phyloP scores from a whole-genome alignment of 2,888 invertebrate genomes.

The Thera obeliscata region DNA sequence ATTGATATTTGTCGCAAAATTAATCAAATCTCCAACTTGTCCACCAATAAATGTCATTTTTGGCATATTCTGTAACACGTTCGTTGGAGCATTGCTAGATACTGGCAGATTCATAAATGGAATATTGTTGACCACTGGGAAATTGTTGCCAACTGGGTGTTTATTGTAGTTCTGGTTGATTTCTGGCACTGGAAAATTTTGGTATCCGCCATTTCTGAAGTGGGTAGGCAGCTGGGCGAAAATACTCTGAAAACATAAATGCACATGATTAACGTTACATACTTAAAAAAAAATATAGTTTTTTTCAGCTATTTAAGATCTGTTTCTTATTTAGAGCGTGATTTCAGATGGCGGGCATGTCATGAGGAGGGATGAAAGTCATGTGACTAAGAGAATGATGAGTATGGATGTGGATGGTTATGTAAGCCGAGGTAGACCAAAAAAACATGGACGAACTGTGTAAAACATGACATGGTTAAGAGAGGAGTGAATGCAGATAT shows the following conservation, averaged over 20 bases:
- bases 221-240: slow-evolving; percentile 41
- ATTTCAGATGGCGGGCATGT: no score
- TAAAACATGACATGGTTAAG: no score
- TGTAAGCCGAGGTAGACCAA: no score
- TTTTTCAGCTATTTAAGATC: no score
- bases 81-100: slow-evolving; percentile 30
- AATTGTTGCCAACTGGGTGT: slow-evolving; percentile 32
- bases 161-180: slow-evolving; percentile 22
- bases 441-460: no score
- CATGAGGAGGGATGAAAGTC: no score
- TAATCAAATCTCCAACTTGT: slow-evolving; percentile 17
- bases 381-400: no score
- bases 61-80: slow-evolving; percentile 15
- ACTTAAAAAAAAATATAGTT: no score
- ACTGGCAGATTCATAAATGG: slow-evolving; percentile 7
- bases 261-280: no score
- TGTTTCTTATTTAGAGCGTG: no score
- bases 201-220: slow-evolving; percentile 31
- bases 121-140: slow-evolving; percentile 28
- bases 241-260: slow-evolving; percentile 45
- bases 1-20: slow-evolving; percentile 19
- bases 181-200: slow-evolving; percentile 29
- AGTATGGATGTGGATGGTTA: no score
- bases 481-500: no score
- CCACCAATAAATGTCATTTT: slow-evolving; percentile 17